Conservation (phyloP, 2,888 invertebrate species). For the Junonia oenone region DNA sequence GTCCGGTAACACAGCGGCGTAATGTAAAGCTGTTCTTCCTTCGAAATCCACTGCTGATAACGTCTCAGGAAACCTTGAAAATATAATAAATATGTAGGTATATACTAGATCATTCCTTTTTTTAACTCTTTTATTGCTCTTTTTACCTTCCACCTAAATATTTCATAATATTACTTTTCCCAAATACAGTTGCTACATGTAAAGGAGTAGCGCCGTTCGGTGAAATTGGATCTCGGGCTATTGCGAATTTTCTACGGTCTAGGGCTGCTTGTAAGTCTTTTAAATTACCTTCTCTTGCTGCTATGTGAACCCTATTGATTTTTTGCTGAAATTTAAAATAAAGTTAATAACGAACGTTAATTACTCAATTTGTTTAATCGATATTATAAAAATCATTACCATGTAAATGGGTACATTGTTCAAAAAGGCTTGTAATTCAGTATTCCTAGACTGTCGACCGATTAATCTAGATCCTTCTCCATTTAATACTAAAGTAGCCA, state of each 20-base stretch:
- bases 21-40: slow-evolving; percentile 92
- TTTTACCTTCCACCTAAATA: slow-evolving; percentile 76
- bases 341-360: not conserved
- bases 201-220: slow-evolving; percentile 91
- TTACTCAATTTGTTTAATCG: not conserved
- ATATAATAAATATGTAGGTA: not conserved
- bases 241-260: slow-evolving; percentile 93
- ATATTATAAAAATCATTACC: slow-evolving; percentile 70
- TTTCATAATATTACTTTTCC: slow-evolving; percentile 88
- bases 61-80: slow-evolving; percentile 89
- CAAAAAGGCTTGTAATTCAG: slow-evolving; percentile 91
- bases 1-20: slow-evolving; percentile 90
- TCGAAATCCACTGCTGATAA: slow-evolving; percentile 87
- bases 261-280: slow-evolving; percentile 90
- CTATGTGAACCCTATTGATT: slow-evolving; percentile 92
- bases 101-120: not conserved
- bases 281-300: slow-evolving; percentile 90
- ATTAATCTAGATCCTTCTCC: slow-evolving; percentile 90
- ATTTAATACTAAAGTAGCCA: slow-evolving; percentile 92
- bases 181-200: slow-evolving; percentile 91
- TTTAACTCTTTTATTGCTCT: not conserved
- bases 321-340: slow-evolving; percentile 82
- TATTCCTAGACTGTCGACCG: slow-evolving; percentile 84
- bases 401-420: slow-evolving; percentile 92
- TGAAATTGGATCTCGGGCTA: slow-evolving; percentile 91